Evolutionary conservation across 2,888 invertebrate species (phyloP), one percentile per base, ranked within the genome.

Genomic region (Microplitis deprimator): DNA sequence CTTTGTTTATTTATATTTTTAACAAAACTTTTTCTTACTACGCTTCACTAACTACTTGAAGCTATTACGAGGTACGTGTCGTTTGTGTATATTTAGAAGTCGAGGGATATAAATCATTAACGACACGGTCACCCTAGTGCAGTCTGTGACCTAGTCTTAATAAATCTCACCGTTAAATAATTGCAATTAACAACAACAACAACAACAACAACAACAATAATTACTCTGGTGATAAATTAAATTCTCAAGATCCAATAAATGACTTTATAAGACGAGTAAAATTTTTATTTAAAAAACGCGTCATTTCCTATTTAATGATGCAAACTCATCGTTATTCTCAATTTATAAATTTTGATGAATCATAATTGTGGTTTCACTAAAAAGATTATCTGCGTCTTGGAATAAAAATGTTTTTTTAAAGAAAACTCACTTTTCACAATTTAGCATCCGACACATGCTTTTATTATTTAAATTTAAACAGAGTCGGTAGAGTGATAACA

Each of bases 61-160:
- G 50, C 70, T 17, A 60, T 59, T 60, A 70, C 13, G 50, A 50
- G 50, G 50, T 17, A 70, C 70, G 20, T 41, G 70, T 50, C 70
- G 29, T 59, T 50, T 70, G 70, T 70, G 60, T 70, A 70, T 70
- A 70, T 70, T 70, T 70, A 70, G 70, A 50, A 70, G 65, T 65
- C 65, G 65, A 29, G 65, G 65, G 60, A 50, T 70, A 16, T 39
- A 59, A 70, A 70, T 70, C 70, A 50, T 70, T 70, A 70, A 50
- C 10, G 59, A 39, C n/a, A 50, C 50, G 29, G 29, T 10, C 13
- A 20, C 65, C 38, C 29, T n/a, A 6, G 17, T 17, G 20, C 16
- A 16, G 62, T 29, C 20, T 29, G 38, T 65, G 65, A 65, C 65
- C 65, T 65, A 65, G 29, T 65, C 17, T 17, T 13, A 29, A 29